These are phyloP conservation scores for Cololabis saira DNA, from an alignment of 2,113 vertebrate species.

Conservation along the genomic window DNA sequence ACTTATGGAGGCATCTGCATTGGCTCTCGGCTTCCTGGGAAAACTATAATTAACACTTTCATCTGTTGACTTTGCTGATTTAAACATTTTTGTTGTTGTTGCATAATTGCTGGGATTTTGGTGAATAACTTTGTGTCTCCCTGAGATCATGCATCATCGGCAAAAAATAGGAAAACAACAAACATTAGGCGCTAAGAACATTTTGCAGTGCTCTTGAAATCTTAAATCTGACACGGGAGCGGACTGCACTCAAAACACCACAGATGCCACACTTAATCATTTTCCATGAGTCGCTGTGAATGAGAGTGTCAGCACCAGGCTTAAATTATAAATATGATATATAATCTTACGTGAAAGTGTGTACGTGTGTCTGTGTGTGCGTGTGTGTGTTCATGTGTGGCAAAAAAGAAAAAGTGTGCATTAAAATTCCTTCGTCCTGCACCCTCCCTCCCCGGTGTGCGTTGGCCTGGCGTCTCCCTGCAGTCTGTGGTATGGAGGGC, in stretches of 20 bases:
- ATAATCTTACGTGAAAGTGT: constrained; percentile 11
- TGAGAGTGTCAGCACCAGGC: constrained; percentile 51
- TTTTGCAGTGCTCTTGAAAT: constrained; percentile 39
- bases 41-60: constrained; percentile 6
- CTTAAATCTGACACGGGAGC: constrained; percentile 15
- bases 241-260: constrained; percentile 22
- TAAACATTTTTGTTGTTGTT: neutral
- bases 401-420: constrained; percentile 28
- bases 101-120: neutral
- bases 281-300: constrained; percentile 37
- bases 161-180: neutral
- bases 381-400: neutral
- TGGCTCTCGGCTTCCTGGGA: neutral
- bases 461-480: constrained; percentile 58
- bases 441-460: constrained; percentile 23
- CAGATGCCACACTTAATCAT: constrained; percentile 13
- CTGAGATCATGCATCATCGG: neutral
- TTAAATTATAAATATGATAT: constrained; percentile 58
- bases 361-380: constrained; percentile 8
- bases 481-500: constrained; percentile 74
- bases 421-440: constrained; percentile 54
- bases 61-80: neutral
- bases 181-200: too few relatives aligned
- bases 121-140: neutral
- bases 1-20: too few relatives aligned